phyloP scores from a whole-genome alignment of 2,797 vertebrate species.

The Astyanax mexicanus region DNA sequence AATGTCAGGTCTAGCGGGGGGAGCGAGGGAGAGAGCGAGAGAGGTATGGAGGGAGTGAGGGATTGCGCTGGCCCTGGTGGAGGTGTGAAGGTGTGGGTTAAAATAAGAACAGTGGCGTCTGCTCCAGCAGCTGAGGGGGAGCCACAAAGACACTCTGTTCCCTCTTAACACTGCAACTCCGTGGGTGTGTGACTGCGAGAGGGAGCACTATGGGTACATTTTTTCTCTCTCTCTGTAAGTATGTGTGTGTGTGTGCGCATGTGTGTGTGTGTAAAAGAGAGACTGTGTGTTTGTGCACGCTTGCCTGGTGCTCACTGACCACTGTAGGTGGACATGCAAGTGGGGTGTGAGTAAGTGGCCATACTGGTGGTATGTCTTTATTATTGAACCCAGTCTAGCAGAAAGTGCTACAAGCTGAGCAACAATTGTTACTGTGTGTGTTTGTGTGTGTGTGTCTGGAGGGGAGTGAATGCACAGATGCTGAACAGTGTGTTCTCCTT shows the following conservation, averaged over 20 bases:
- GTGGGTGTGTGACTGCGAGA: slow-evolving; percentile 45
- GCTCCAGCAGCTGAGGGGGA: slow-evolving; percentile 51
- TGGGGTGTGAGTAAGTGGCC: slow-evolving; percentile 13
- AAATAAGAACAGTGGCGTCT: slow-evolving; percentile 63
- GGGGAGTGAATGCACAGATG: slow-evolving; percentile 24
- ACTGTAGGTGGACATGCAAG: slow-evolving; percentile 35
- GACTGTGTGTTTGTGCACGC: slow-evolving; percentile 39
- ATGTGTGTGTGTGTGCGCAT: slow-evolving; percentile 40
- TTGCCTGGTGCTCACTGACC: slow-evolving; percentile 44
- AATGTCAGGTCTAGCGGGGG: slow-evolving; percentile 64
- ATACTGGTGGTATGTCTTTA: slow-evolving; percentile 41
- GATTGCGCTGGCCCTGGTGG: slow-evolving; percentile 27
- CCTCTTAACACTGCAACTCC: slow-evolving; percentile 53
- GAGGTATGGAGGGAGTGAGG: slow-evolving; percentile 41
- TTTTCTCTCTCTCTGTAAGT: slow-evolving; percentile 40
- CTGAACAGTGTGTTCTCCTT: slow-evolving; percentile 39
- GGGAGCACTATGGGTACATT: slow-evolving; percentile 31
- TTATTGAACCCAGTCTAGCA: slow-evolving; percentile 44
- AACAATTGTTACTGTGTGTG: slow-evolving; percentile 37
- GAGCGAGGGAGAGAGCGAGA: slow-evolving; percentile 47
- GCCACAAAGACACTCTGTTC: slow-evolving; percentile 56
- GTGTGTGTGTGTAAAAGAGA: too few relatives aligned
- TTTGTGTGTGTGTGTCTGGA: slow-evolving; percentile 28
- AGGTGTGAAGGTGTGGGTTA: slow-evolving; percentile 54
- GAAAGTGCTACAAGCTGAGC: slow-evolving; percentile 45